phyloP scores from a whole-genome alignment of 2,797 vertebrate species.

The Coregonus ussuriensis region DNA sequence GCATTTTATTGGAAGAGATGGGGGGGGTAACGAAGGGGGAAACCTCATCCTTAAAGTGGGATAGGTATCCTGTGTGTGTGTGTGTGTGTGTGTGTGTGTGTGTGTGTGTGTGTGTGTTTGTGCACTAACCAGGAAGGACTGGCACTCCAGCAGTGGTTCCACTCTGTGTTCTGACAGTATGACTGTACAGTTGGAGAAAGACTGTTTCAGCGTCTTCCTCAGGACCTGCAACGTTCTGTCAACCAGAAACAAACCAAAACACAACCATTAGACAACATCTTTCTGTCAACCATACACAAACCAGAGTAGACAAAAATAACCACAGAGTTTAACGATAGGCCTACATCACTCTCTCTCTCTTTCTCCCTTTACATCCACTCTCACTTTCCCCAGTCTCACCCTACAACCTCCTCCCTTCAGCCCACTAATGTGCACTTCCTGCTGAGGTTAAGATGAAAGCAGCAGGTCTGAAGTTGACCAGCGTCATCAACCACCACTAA shows the following conservation, averaged over 20 bases:
- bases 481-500: background rate
- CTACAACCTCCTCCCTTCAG: background rate
- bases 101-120: background rate
- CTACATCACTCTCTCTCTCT: background rate
- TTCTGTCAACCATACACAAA: constrained; percentile 71
- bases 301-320: background rate
- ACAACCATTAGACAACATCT: too few species aligned
- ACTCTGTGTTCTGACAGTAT: constrained; percentile 93
- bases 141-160: constrained; percentile 93
- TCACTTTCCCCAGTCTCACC: background rate
- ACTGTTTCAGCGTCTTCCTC: constrained; percentile 89
- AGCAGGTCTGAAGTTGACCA: background rate
- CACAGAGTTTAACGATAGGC: background rate
- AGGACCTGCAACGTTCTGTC: constrained; percentile 83
- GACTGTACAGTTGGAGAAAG: constrained; percentile 90
- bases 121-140: constrained; percentile 87
- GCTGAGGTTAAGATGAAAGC: constrained; percentile 14
- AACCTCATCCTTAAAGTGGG: background rate
- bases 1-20: too few species aligned
- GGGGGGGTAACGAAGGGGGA: background rate
- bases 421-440: background rate
- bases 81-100: background rate
- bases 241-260: too few species aligned
- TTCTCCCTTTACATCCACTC: background rate
- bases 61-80: background rate